Conservation (phyloP, 2,113 vertebrate species). For the Shinisaurus crocodilurus region DNA sequence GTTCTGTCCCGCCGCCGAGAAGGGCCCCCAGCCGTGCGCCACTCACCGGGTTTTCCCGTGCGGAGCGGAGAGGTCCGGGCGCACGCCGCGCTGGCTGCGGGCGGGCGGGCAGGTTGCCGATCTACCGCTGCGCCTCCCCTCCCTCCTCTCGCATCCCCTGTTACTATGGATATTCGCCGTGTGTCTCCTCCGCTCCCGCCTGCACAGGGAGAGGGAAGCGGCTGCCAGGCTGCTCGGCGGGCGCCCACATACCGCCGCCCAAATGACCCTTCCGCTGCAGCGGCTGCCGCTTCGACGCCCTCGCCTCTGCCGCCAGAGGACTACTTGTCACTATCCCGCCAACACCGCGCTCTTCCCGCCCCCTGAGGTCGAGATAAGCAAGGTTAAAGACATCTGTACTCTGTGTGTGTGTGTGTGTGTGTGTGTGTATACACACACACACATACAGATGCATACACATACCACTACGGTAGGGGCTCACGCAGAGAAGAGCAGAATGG, state of each 20-base stretch:
- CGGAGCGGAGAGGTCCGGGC: conserved; percentile 22
- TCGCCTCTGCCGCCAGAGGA: background rate
- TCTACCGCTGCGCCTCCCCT: conserved; percentile 44
- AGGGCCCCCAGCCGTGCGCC: background rate
- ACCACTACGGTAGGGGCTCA: background rate
- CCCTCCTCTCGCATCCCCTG: conserved; percentile 63
- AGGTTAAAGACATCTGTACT: background rate
- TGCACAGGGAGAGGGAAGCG: conserved; percentile 39
- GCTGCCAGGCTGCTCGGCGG: conserved; percentile 35
- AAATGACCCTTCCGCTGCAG: conserved; percentile 1
- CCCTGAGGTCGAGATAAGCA: background rate
- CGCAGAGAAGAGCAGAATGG: background rate
- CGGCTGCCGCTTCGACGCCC: background rate
- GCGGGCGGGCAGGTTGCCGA: conserved; percentile 34
- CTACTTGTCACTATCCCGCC: background rate
- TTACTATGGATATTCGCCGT: conserved; percentile 77
- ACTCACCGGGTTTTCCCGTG: conserved; percentile 16
- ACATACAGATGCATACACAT: too few species aligned
- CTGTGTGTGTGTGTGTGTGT: background rate
- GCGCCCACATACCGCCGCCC: conserved; percentile 35
- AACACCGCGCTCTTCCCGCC: background rate
- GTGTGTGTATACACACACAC: background rate
- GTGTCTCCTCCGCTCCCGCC: conserved; percentile 64
- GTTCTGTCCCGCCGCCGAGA: background rate
- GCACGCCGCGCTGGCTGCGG: conserved; percentile 36